These are phyloP conservation scores for Cyclargus thomasi DNA, from an alignment of 1,140 invertebrate genomes.

Conservation along the genomic window DNA sequence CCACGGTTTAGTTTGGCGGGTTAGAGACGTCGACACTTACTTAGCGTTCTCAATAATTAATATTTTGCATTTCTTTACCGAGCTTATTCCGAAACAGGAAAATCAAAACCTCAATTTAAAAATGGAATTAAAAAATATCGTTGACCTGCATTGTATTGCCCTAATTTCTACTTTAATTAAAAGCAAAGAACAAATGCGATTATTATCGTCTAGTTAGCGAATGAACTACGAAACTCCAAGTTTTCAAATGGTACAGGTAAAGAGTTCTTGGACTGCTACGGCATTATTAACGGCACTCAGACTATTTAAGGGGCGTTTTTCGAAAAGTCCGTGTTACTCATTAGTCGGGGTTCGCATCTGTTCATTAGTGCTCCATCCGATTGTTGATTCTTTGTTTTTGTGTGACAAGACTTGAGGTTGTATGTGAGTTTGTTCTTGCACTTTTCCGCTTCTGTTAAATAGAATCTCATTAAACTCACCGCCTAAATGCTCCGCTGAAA, in stretches of 20 bases:
- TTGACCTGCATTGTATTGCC: background rate
- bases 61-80: too few relatives aligned
- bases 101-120: background rate
- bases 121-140: too few relatives aligned
- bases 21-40: too few relatives aligned
- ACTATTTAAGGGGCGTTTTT: slow-evolving; percentile 51
- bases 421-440: background rate
- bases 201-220: background rate
- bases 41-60: too few relatives aligned
- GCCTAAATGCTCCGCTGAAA: background rate
- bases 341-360: slow-evolving; percentile 35
- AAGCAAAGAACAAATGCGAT: slow-evolving; percentile 8
- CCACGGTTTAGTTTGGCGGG: too few relatives aligned
- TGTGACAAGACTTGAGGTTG: slow-evolving; percentile 1
- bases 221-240: background rate
- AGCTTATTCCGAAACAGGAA: too few relatives aligned
- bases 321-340: slow-evolving; percentile 46
- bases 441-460: background rate
- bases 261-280: slow-evolving; percentile 26
- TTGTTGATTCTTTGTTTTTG: slow-evolving; percentile 22
- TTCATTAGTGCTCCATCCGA: slow-evolving; percentile 39
- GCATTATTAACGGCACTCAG: slow-evolving; percentile 43
- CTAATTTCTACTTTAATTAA: slow-evolving; percentile 5
- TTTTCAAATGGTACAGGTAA: background rate
- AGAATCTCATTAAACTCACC: background rate